A percentile compares a stretch with the other conserved stretches of the same genome.
Evolutionary conservation across 2,888 invertebrate genomes (phyloP).

Genomic region (Chromoteleia sp.): DNA sequence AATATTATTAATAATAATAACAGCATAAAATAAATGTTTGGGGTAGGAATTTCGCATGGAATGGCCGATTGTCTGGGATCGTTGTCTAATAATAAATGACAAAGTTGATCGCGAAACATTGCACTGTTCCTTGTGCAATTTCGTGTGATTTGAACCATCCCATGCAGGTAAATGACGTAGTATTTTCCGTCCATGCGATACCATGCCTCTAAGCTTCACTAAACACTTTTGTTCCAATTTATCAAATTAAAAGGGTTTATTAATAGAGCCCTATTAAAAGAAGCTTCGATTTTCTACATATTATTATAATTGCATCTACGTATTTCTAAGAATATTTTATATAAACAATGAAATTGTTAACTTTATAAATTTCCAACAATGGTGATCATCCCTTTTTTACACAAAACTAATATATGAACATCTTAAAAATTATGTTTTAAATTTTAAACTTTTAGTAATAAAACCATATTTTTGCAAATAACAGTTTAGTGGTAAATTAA

Average conservation of each 20-base stretch:
- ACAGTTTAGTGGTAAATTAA: no score
- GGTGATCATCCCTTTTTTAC: no score
- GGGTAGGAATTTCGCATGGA: constrained; percentile 69
- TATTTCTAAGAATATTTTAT: no score
- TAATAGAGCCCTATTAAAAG: background rate
- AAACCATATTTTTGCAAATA: no score
- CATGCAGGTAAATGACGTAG: constrained; percentile 70
- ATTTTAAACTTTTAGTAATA: no score
- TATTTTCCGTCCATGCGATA: constrained; percentile 77
- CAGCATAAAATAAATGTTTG: constrained; percentile 32
- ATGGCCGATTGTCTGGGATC: constrained; percentile 59
- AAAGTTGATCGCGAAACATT: constrained; percentile 23
- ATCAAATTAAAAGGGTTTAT: constrained; percentile 19
- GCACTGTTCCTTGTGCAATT: constrained; percentile 71
- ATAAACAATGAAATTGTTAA: no score
- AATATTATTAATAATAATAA: background rate
- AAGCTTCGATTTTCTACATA: constrained; percentile 20
- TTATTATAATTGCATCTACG: no score
- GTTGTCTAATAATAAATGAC: constrained; percentile 29
- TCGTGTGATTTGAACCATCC: constrained; percentile 69
- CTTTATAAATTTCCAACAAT: no score
- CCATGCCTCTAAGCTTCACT: constrained; percentile 78
- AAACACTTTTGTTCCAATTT: constrained; percentile 47
- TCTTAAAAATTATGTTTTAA: no score
- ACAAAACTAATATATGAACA: no score